Evolutionary conservation across 2,797 vertebrate genomes (phyloP).

Genomic region (Anas georgica): DNA sequence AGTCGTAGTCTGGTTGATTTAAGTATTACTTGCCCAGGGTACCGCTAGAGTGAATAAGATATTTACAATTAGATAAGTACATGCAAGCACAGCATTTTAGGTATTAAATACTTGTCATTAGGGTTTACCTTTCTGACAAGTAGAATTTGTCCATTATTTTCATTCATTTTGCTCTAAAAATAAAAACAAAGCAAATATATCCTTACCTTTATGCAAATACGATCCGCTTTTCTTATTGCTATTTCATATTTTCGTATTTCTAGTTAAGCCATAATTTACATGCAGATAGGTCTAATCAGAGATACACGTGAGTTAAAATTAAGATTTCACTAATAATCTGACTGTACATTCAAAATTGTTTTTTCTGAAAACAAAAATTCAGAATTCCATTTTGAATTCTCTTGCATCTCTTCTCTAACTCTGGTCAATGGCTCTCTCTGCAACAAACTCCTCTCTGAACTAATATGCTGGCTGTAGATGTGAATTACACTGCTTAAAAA

Average conservation of each 20-base stretch:
- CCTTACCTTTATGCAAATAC: neutral
- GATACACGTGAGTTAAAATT: neutral
- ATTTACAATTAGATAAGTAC: neutral
- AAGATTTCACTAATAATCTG: neutral
- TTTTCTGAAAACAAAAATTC: neutral
- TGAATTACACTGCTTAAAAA: neutral
- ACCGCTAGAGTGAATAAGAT: constrained; percentile 79
- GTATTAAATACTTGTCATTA: neutral
- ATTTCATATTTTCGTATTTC: neutral
- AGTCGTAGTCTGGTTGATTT: constrained; percentile 89
- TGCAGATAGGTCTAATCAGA: neutral
- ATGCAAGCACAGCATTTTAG: neutral
- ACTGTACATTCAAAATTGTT: neutral
- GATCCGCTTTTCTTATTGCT: neutral
- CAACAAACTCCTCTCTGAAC: neutral
- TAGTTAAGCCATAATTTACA: neutral
- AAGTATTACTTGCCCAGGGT: constrained; percentile 93
- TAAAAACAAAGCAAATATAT: neutral
- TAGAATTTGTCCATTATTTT: neutral
- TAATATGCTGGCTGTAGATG: neutral
- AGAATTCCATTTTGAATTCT: neutral
- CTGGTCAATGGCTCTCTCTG: neutral
- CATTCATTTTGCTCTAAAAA: neutral
- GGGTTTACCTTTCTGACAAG: neutral
- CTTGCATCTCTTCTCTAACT: neutral